Evolutionary conservation across 2,888 invertebrate genomes (phyloP), one percentile per base, ranked within the genome.

Genomic region (Therioaphis trifolii): DNA sequence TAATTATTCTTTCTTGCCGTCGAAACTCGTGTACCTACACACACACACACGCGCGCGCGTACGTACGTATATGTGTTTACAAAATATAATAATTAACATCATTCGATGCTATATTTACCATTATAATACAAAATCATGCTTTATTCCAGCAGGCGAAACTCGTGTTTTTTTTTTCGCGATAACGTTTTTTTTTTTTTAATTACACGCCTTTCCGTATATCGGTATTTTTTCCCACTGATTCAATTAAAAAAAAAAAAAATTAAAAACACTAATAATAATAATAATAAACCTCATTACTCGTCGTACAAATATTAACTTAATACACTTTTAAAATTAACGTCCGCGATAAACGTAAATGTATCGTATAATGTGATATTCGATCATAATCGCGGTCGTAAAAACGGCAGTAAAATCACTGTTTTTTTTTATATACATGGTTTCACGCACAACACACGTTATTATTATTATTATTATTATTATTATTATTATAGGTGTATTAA

Each of bases 161-260:
- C 24, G 12, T 58, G 75, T 75, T 75, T 75, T 74, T 71, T 71
- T 74, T 58, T 75, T 58, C 58, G 40, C 58, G 74, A 75, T 75
- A 75, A 75, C 55, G 40, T 58, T 40, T 75, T 61, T 74, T 72
- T 69, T 52, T 58, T 24, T 43, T 74, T 74, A 74, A 75, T 58
- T 75, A 58, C 40, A 72, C 49, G 21, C 58, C 40, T 58, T 58
- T 58, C 24, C 40, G 21, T 35, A 35, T 35, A 35, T 35, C 3
- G 3, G 7, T 35, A 35, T 40, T 72, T 14, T 55, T 52, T 49
- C 29, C 7, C 12, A 52, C 21, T 55, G 72, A 72, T 72, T 72
- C 35, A 72, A 72, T 72, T 72, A 15, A 7, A 14, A 43, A 27
- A 69, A 46, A 69, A 43, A 69, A 43, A 21, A 5, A 27, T n/a